Conservation (phyloP, 1,140 invertebrate genomes). For the Meloidogyne exigua region DNA sequence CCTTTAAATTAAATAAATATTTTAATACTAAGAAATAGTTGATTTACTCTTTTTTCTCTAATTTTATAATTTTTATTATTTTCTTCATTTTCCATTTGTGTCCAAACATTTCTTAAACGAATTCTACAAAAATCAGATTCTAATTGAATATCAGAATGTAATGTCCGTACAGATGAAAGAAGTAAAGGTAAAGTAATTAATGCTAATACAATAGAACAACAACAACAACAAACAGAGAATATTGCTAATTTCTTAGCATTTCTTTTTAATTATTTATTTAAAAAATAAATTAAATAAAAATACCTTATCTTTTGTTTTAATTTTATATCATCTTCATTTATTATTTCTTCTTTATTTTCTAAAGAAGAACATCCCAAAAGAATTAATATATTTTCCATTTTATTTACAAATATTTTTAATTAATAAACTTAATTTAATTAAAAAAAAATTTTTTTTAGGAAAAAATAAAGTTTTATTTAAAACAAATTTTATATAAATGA, state of each 20-base stretch:
- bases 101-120: slow-evolving; percentile 45
- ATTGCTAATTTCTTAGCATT: slow-evolving; percentile 42
- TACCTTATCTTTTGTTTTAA: not conserved
- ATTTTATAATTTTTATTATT: slow-evolving; percentile 7
- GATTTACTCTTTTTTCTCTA: slow-evolving; percentile 7
- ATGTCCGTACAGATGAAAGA: slow-evolving; percentile 34
- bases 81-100: slow-evolving; percentile 35
- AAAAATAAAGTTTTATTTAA: not conserved
- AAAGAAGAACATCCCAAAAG: not conserved
- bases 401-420: not conserved
- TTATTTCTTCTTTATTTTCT: not conserved
- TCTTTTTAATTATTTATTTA: slow-evolving; percentile 34
- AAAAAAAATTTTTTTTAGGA: not conserved
- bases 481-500: not conserved
- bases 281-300: not conserved
- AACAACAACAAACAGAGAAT: slow-evolving; percentile 42
- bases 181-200: slow-evolving; percentile 36
- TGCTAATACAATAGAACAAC: slow-evolving; percentile 29
- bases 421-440: not conserved
- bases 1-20: slow-evolving; percentile 9
- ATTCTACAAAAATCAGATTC: slow-evolving; percentile 45
- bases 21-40: not conserved
- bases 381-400: not conserved
- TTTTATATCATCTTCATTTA: not conserved
- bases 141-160: slow-evolving; percentile 32